A percentile compares a stretch with the other conserved stretches of the same genome.
These are phyloP conservation scores for Acanthurus leucopareius DNA, from an alignment of 2,797 vertebrate genomes.

Conservation along the genomic window DNA sequence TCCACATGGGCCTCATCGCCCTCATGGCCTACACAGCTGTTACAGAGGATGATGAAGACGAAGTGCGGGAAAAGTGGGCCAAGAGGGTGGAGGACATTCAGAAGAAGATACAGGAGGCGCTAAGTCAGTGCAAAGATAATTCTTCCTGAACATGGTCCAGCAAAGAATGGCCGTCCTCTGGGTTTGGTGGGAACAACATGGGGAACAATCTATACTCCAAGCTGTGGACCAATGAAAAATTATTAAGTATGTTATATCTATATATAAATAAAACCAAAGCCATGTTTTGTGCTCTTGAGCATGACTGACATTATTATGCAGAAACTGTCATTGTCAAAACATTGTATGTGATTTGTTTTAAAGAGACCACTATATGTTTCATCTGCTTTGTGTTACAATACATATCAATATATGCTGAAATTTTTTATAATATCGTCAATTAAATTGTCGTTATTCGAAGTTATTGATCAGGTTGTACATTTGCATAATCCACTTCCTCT, in stretches of 20 bases:
- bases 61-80: constrained; percentile 82
- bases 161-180: constrained; percentile 22
- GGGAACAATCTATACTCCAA: constrained; percentile 26
- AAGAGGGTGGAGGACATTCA: constrained; percentile 81
- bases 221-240: constrained; percentile 49
- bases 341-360: constrained; percentile 37
- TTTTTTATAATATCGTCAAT: constrained; percentile 57
- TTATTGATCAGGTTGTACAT: constrained; percentile 15
- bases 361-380: constrained; percentile 57
- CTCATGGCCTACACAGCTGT: constrained; percentile 85
- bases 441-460: constrained; percentile 40
- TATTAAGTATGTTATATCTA: constrained; percentile 37
- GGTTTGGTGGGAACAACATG: constrained; percentile 1
- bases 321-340: constrained; percentile 22
- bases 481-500: constrained; percentile 20
- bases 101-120: constrained; percentile 81
- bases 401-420: constrained; percentile 56
- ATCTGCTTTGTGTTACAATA: constrained; percentile 45
- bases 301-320: constrained; percentile 13
- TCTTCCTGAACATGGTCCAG: constrained; percentile 40
- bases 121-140: constrained; percentile 76
- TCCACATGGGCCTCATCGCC: constrained; percentile 86
- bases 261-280: constrained; percentile 50
- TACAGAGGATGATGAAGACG: constrained; percentile 84
- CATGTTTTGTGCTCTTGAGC: constrained; percentile 40